Evolutionary conservation across 2,797 vertebrate genomes (phyloP), one percentile per base, ranked within the genome.

Genomic region (Sparus aurata): DNA sequence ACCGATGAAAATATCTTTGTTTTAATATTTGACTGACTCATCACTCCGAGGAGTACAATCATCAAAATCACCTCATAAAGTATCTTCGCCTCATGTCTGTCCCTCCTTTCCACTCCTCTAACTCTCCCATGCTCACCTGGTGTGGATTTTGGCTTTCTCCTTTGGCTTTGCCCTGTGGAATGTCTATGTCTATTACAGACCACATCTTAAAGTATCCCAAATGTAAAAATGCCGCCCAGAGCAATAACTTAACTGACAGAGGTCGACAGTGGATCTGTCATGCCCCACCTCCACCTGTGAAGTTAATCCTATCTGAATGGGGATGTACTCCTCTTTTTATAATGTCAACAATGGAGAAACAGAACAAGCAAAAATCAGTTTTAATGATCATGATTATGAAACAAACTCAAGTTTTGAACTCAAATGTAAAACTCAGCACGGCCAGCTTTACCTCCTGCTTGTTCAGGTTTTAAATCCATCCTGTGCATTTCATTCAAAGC

Each of bases 141-240:
- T 23, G 46, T n/a, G 16, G 3, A 63, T 47, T 64, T 27, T 63
- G 61, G 23, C 45, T 60, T 18, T 22, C 12, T 13, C 58, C n/a
- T 12, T 61, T 66, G 27, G 12, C 47, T 34, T 66, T 66, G 25
- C 27, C 18, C 12, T 5, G 18, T 52, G 47, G 63, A 66, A 66
- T 66, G 23, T 52, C 20, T 38, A 66, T 52, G 63, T 52, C 23
- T 38, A 15, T 52, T 34, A 52, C 63, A 66, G 63, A 66, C 47
- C 47, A 3, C 52, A 66, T 52, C 63, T 47, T 47, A 23, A 47
- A 27, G 43, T 17, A 63, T 66, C 47, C 47, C 27, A 66, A 7
- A 3, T 16, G 47, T 22, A 52, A 22, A 66, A 66, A 65, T 65
- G 23, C 17, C 0, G 46, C 25, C 11, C 17, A 45, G 8, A 65